phyloP scores from a whole-genome alignment of 2,113 vertebrate genomes.

The human (Homo sapiens) region DNA sequence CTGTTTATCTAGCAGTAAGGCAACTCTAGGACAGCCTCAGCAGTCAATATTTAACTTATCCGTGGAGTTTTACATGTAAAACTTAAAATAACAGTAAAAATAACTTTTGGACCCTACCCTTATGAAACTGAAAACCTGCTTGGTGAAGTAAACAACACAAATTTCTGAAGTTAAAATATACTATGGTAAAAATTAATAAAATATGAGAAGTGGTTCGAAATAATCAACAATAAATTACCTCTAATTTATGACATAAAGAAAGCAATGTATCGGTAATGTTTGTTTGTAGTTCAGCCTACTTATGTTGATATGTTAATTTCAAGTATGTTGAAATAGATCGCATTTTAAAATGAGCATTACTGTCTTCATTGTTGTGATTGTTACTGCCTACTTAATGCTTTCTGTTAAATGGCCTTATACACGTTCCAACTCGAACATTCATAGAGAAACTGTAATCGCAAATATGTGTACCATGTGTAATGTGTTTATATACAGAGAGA shows the following conservation, averaged over 20 bases:
- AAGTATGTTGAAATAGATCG: neutral
- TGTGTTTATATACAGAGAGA: neutral
- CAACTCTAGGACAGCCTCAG: too few relatives aligned
- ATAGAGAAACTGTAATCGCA: neutral
- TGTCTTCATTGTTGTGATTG: neutral
- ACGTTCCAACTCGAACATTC: neutral
- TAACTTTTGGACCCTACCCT: neutral
- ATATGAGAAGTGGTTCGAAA: neutral
- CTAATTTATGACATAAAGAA: neutral
- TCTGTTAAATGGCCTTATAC: neutral
- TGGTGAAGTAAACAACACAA: neutral
- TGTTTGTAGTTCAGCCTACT: neutral
- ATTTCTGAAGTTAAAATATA: neutral
- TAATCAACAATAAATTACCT: neutral
- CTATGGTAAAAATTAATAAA: neutral
- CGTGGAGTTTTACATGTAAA: neutral
- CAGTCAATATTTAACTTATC: neutral
- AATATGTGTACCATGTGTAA: neutral
- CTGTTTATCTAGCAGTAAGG: neutral
- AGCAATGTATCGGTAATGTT: neutral
- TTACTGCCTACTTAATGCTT: neutral
- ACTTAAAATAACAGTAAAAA: neutral
- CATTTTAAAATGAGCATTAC: neutral
- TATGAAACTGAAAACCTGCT: neutral
- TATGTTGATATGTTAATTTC: neutral